A percentile compares a stretch with the other conserved stretches of the same genome.
Evolutionary conservation across 2,888 invertebrate genomes (phyloP).

Genomic region (Miltochrista miniata): DNA sequence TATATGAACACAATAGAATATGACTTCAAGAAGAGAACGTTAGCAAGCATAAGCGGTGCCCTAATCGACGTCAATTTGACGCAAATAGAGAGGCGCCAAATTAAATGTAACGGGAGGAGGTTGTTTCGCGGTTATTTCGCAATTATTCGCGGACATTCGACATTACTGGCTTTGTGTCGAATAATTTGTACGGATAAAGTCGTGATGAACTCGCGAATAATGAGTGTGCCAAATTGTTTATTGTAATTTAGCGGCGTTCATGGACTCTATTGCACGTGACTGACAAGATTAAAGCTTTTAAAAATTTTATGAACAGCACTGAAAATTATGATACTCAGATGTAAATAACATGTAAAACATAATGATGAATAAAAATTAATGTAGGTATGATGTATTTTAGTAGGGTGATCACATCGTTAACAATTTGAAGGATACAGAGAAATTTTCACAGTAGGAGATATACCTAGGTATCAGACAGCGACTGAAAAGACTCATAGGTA

Average conservation of each 20-base stretch:
- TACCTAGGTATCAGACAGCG: no score
- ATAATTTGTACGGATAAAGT: slow-evolving; percentile 72
- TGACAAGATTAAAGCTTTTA: slow-evolving; percentile 72
- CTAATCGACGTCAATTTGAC: slow-evolving; percentile 54
- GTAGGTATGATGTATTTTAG: no score
- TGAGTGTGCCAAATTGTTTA: slow-evolving; percentile 78
- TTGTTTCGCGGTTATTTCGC: slow-evolving; percentile 74
- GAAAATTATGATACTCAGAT: slow-evolving; percentile 39
- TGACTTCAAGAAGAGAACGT: slow-evolving; percentile 14
- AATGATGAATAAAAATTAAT: no score
- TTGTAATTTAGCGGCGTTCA: slow-evolving; percentile 75
- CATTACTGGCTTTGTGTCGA: slow-evolving; percentile 74
- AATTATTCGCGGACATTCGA: slow-evolving; percentile 77
- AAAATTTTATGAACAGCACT: slow-evolving; percentile 53
- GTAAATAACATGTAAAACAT: slow-evolving; percentile 34
- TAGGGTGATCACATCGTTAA: no score
- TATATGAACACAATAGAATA: background rate
- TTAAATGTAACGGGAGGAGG: slow-evolving; percentile 70
- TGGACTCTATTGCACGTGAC: slow-evolving; percentile 72
- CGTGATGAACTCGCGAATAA: slow-evolving; percentile 75
- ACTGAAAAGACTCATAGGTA: no score
- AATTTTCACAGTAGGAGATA: no score
- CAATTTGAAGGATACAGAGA: no score
- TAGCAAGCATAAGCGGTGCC: slow-evolving; percentile 35
- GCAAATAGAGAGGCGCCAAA: slow-evolving; percentile 70